Base-by-base conservation (phyloP, 2,888 invertebrate genomes). In the Papilio elwesi region DNA sequence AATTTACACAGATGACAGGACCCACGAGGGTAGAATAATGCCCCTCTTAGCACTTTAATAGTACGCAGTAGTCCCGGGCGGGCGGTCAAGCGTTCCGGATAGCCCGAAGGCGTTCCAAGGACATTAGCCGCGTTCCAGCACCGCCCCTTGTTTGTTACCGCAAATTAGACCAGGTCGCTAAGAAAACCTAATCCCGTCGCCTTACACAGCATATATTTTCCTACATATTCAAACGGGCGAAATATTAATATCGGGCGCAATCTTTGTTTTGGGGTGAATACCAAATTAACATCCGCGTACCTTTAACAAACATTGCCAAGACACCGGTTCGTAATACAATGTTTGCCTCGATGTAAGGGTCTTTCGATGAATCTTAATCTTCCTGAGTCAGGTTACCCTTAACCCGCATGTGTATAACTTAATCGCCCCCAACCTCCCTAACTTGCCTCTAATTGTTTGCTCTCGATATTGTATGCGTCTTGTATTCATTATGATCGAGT, bases 11-110 rank as follows among this genome's bases (percentile, higher is more conserved):
- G 87, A 89, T 85, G 90, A 90, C 88, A 88, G 84, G 80, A 74
- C 91, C 90, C 91, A 81, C 81, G 87, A 86, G 90, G 88, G 88
- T 86, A 79, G 82, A 85, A 84, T 92, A 92, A 93, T 91, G 88
- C 83, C 91, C 87, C 92, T 91, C 91, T 93, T 93, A 93, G 92
- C 92, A 91, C 92, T 92, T 92, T 91, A 91, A 93, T 93, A 91
- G 93, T 90, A 84, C 82, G 82, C 83, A 82, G 83, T 77, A 78
- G 76, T 87, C 90, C 89, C 88, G 77, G 78, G 82, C 80, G 85
- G 83, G 81, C 87, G 92, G 92, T 92, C 92, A 92, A 89, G 89
- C 86, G 79, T 83, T 76, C 84, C 81, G 87, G 85, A 91, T 87
- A 83, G 87, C 86, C 87, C 83, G 82, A 82, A 89, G 92, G 92